These are phyloP conservation scores for Andrena minutula DNA, from an alignment of 2,888 invertebrate species.

Conservation along the genomic window DNA sequence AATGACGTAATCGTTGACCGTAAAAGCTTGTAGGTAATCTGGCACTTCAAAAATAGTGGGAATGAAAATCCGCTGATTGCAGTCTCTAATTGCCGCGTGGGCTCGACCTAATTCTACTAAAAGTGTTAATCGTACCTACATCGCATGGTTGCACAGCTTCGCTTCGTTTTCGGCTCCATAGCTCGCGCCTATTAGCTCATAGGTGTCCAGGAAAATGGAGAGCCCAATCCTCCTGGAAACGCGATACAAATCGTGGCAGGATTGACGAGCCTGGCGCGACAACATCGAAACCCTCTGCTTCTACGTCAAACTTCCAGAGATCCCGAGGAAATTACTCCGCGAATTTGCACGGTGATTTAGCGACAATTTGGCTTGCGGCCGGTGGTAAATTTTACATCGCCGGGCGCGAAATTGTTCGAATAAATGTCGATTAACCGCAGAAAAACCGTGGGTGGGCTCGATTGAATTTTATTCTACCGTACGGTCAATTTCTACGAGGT, in stretches of 20 bases:
- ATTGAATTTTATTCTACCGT: neutral
- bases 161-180: neutral
- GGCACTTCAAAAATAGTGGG: constrained; percentile 3
- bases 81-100: constrained; percentile 2
- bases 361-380: neutral
- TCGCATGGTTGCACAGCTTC: neutral
- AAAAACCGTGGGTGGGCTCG: neutral
- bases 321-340: neutral
- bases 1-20: constrained; percentile 19
- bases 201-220: neutral
- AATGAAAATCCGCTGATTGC: constrained; percentile 24
- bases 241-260: neutral
- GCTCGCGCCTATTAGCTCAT: too few species aligned
- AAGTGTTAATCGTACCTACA: constrained; percentile 10
- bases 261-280: neutral
- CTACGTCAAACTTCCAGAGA: neutral
- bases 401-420: constrained; percentile 9
- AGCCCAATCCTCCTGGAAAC: neutral
- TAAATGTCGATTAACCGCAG: neutral
- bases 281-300: neutral
- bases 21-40: constrained; percentile 16
- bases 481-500: neutral
- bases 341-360: neutral
- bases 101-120: constrained; percentile 10
- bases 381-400: neutral